phyloP scores from a whole-genome alignment of 2,888 invertebrate species.

The Apotomis capreana region DNA sequence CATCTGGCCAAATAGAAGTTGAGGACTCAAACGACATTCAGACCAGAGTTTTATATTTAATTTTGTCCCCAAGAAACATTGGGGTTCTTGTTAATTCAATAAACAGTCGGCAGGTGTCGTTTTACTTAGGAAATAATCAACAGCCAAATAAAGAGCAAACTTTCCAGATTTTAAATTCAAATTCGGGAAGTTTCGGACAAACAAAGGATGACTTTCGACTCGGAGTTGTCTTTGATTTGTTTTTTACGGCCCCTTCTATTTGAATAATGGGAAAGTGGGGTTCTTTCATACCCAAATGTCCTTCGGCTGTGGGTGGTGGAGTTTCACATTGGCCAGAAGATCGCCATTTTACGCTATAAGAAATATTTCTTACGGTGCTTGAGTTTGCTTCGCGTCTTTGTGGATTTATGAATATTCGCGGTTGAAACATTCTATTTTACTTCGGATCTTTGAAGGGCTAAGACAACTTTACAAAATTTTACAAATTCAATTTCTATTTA shows the following conservation, averaged over 20 bases:
- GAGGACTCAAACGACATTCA: conserved; percentile 21
- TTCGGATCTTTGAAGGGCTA: too few species aligned
- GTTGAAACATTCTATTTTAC: neutral
- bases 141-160: conserved; percentile 63
- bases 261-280: conserved; percentile 32
- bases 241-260: conserved; percentile 33
- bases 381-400: neutral
- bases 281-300: conserved; percentile 36
- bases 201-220: conserved; percentile 55
- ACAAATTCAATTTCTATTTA: too few species aligned
- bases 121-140: conserved; percentile 71
- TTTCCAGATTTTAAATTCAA: conserved; percentile 77
- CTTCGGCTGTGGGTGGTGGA: neutral
- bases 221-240: conserved; percentile 37
- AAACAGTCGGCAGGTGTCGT: conserved; percentile 64
- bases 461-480: too few species aligned
- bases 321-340: conserved; percentile 5
- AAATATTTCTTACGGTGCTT: neutral
- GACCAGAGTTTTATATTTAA: conserved; percentile 16
- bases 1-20: conserved; percentile 36
- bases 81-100: conserved; percentile 46
- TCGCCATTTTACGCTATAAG: neutral
- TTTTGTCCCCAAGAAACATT: conserved; percentile 48
- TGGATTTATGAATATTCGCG: neutral
- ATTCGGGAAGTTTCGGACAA: conserved; percentile 63